Evolutionary conservation across 2,888 invertebrate genomes (phyloP).

Genomic region (Scaptomyza flava): DNA sequence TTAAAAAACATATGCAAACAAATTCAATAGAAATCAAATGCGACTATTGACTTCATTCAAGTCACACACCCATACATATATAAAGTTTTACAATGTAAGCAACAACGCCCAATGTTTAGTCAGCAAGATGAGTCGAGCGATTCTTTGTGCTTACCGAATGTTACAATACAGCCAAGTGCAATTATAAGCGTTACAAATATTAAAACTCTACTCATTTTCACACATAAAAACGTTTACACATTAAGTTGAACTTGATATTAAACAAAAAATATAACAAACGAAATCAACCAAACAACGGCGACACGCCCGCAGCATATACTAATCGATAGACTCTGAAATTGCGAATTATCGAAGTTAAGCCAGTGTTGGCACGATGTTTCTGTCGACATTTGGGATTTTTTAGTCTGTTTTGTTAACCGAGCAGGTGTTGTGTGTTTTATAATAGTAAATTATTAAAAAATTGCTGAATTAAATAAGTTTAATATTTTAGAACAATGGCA

Average conservation of each 20-base stretch:
- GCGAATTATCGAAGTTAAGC: background rate
- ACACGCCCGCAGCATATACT: conserved; percentile 58
- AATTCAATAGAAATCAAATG: background rate
- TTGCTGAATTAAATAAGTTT: conserved; percentile 23
- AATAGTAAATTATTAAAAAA: conserved; percentile 18
- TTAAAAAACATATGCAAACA: background rate
- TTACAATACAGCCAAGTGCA: conserved; percentile 39
- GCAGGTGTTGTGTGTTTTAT: conserved; percentile 66
- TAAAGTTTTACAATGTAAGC: conserved; percentile 4
- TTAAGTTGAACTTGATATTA: conserved; percentile 29
- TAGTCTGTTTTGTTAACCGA: conserved; percentile 24
- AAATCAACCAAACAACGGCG: conserved; percentile 57
- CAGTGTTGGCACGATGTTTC: conserved; percentile 6
- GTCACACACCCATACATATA: conserved; percentile 16
- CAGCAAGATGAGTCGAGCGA: conserved; percentile 29
- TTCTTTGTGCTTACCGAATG: conserved; percentile 44
- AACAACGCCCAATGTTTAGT: conserved; percentile 63
- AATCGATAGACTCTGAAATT: conserved; percentile 16
- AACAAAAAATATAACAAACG: conserved; percentile 33
- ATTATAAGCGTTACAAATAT: conserved; percentile 44
- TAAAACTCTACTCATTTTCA: conserved; percentile 51
- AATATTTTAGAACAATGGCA: conserved; percentile 68
- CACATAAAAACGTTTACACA: conserved; percentile 26
- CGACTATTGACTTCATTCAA: conserved; percentile 4
- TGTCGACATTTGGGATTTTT: conserved; percentile 24